A percentile compares a stretch with the other conserved stretches of the same genome.
Conservation (phyloP, 1,140 invertebrate genomes). For the Leptopilina boulardi region DNA sequence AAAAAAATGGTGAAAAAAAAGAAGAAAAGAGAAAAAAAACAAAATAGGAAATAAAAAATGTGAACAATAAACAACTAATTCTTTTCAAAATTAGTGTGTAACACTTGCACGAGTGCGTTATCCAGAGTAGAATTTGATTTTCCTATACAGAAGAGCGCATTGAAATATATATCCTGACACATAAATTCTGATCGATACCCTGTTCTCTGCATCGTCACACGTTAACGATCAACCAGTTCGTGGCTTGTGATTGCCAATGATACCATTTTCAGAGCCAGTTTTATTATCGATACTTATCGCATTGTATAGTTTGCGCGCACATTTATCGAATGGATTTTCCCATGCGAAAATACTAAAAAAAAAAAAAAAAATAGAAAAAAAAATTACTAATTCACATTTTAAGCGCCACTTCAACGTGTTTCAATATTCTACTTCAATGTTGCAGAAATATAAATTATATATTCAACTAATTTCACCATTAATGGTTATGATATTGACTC, state of each 20-base stretch:
- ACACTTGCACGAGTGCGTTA: background rate
- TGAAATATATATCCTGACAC: background rate
- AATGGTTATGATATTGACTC: background rate
- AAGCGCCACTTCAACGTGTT: background rate
- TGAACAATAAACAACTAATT: background rate
- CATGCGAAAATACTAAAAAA: conserved; percentile 3
- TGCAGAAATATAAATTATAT: background rate
- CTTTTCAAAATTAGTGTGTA: background rate
- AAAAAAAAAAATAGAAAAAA: too few species aligned
- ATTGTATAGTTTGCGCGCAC: conserved; percentile 1
- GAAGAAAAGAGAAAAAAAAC: background rate
- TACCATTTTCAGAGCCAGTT: conserved; percentile 18
- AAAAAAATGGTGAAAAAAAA: too few species aligned
- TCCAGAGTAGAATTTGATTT: background rate
- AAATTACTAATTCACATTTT: background rate
- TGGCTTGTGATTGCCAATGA: conserved; percentile 17
- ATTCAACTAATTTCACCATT: background rate
- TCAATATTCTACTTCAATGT: background rate
- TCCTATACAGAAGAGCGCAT: background rate
- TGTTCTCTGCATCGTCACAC: conserved; percentile 6
- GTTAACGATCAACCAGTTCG: conserved; percentile 22
- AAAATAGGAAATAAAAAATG: too few species aligned
- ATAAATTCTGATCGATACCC: conserved; percentile 25
- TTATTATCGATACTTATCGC: conserved; percentile 30
- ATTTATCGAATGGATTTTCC: conserved; percentile 5